Evolutionary conservation across 2,113 vertebrate genomes (phyloP), one percentile per base, ranked within the genome.

Genomic region (Struthidea cinerea): DNA sequence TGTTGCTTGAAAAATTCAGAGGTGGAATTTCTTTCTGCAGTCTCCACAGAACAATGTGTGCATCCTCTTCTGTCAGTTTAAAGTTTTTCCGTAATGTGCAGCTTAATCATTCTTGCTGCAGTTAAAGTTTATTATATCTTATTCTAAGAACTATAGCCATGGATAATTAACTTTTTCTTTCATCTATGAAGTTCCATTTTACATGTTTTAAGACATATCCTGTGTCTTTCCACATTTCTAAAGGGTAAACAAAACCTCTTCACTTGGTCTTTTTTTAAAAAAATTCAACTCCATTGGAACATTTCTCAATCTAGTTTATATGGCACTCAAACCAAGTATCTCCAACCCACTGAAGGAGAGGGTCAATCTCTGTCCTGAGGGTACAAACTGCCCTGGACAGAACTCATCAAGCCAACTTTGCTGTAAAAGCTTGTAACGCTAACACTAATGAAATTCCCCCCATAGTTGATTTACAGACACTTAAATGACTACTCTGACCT

Each of bases 1-100:
- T 10, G 7, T 17, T 89, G 13, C 27, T 53, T 84, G 42, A 70
- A 87, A 79, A 87, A 52, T 10, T 49, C 32, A 63, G 32, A 30
- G 13, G 39, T 33, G 16, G 13, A 56, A 70, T 75, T 87, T 46
- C 46, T 83, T 79, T n/a, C 41, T 46, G 22, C 11, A 56, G 4
- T 47, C 17, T 52, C 10, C 46, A 57, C 27, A 67, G 50, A 70
- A 47, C 7, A 49, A 37, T 32, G 9, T 32, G 23, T 5, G 2
- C 3, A 35, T 53, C 32, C 10, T 61, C 42, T 65, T 79, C 37
- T 83, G 7, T 20, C 23, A 39, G 27, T n/a, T 79, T 52, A 63
- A 65, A 55, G 3, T n/a, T 52, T 71, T 84, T 42, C 21, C 0
- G 0, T 53, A 75, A 65, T 2, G 1, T 27, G 14, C 24, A 84